Base-by-base conservation (phyloP, 2,888 invertebrate genomes). In the Mycogona germanica region DNA sequence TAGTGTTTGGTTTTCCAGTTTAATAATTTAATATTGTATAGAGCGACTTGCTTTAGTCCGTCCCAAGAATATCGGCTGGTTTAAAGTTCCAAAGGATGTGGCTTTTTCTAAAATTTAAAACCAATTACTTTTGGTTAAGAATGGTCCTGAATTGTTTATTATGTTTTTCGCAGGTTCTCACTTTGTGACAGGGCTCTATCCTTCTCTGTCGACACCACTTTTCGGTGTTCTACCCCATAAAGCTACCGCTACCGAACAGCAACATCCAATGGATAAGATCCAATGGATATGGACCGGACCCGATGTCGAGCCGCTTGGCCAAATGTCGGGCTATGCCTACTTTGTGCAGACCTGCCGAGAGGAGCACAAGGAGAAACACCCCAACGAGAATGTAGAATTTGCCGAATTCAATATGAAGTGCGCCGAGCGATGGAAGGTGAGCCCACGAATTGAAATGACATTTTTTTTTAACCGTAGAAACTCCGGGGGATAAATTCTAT, bases 281-380 rank as follows among this genome's bases (percentile, higher is more conserved):
- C 84, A 83, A 69, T 79, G 84, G 63, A 89, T n/a, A n/a, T n/a
- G n/a, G n/a, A n/a, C n/a, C n/a, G n/a, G n/a, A n/a, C n/a, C n/a
- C n/a, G n/a, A n/a, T n/a, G n/a, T n/a, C n/a, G n/a, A 89, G 73
- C 91, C 92, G 49, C 81, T 89, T 68, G 92, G 91, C 59, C 82
- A 91, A 63, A 91, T 91, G 88, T 89, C 91, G 56, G 91, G 92
- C 45, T 92, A 92, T 69, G 91, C 92, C 29, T 92, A 87, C 79
- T 98, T 99, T 75, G 95, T 98, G 62, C 97, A 98, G 74, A 96
- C 95, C 47, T 97, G 97, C 75, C 84, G 97, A 60, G 97, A 98
- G 71, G 98, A 99, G 73, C 97, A 98, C 75, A 96, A 96, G 81
- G 96, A 96, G 76, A 96, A 96, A 71, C 95, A 96, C 70, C 98